These are phyloP conservation scores for Herpetotheres cachinnans DNA, from an alignment of 2,113 vertebrate genomes.

Conservation along the genomic window DNA sequence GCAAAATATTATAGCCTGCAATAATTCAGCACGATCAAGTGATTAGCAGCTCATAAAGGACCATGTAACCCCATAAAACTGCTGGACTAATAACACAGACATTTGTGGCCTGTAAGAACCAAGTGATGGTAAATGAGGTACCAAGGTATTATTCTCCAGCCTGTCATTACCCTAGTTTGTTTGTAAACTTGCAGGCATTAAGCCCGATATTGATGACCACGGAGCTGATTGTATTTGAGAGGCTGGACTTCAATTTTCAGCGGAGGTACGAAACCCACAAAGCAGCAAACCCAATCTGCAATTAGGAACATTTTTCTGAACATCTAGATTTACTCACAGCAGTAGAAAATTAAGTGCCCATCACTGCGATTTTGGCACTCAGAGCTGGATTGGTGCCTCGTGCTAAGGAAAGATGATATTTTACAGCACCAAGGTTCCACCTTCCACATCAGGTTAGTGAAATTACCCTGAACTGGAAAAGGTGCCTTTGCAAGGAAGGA, in stretches of 20 bases:
- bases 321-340: neutral
- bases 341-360: neutral
- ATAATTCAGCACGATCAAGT: neutral
- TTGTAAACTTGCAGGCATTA: neutral
- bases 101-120: neutral
- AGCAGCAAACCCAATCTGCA: neutral
- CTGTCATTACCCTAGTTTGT: neutral
- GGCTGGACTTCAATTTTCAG: neutral
- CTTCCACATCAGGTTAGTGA: neutral
- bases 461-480: neutral
- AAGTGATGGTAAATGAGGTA: neutral
- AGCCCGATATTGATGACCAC: neutral
- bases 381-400: neutral
- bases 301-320: neutral
- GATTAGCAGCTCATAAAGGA: neutral
- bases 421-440: neutral
- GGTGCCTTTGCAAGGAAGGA: neutral
- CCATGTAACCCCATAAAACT: neutral
- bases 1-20: neutral
- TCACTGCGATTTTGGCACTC: neutral
- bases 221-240: neutral
- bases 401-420: neutral
- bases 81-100: neutral
- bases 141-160: neutral
- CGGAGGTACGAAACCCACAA: neutral